Evolutionary conservation across 2,888 invertebrate species (phyloP).

Genomic region (Zaprionus lineosus): DNA sequence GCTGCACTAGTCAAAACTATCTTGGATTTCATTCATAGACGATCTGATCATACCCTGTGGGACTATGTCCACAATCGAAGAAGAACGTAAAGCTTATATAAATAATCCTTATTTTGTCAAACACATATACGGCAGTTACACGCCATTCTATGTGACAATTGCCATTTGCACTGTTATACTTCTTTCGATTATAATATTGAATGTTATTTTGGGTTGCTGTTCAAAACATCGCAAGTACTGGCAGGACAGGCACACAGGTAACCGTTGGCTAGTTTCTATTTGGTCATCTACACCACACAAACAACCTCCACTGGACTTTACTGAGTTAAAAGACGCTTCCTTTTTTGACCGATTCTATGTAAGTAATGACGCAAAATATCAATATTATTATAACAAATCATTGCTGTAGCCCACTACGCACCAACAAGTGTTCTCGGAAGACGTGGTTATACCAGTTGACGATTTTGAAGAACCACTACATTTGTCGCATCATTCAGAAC

Average conservation of each 20-base stretch:
- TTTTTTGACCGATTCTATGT: slow-evolving; percentile 80
- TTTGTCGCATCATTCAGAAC: slow-evolving; percentile 64
- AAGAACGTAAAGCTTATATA: slow-evolving; percentile 86
- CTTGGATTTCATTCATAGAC: slow-evolving; percentile 28
- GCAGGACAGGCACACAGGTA: slow-evolving; percentile 91
- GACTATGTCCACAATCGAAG: slow-evolving; percentile 86
- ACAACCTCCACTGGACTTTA: slow-evolving; percentile 91
- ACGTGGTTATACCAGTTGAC: slow-evolving; percentile 78
- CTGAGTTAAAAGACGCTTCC: slow-evolving; percentile 87
- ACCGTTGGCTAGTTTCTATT: slow-evolving; percentile 92
- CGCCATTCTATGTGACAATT: slow-evolving; percentile 92
- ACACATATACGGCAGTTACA: slow-evolving; percentile 88
- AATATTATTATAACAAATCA: neutral
- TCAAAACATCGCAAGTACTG: slow-evolving; percentile 91
- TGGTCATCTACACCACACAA: slow-evolving; percentile 93
- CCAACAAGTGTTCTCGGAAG: slow-evolving; percentile 73
- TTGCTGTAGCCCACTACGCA: slow-evolving; percentile 65
- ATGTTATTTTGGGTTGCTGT: slow-evolving; percentile 91
- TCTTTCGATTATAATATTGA: slow-evolving; percentile 88
- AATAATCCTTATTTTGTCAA: slow-evolving; percentile 86
- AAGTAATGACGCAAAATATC: slow-evolving; percentile 34
- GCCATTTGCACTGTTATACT: slow-evolving; percentile 90
- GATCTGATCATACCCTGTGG: slow-evolving; percentile 27
- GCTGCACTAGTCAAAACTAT: slow-evolving; percentile 34
- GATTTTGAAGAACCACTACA: slow-evolving; percentile 67